phyloP scores from a whole-genome alignment of 2,113 vertebrate genomes.

The Nothobranchius kuhntae region DNA sequence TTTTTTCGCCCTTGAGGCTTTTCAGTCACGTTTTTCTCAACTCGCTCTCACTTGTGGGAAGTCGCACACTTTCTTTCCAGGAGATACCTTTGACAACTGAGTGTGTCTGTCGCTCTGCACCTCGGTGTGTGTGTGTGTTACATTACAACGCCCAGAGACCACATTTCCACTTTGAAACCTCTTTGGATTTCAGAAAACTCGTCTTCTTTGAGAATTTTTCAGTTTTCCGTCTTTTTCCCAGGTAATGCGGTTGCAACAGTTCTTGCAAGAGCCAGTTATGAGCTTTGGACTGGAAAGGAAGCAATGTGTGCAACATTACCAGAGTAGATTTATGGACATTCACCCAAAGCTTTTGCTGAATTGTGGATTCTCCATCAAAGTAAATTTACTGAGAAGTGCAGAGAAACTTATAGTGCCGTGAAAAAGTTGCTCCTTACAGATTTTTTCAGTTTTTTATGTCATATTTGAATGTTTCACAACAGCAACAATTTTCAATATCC shows the following conservation, averaged over 20 bases:
- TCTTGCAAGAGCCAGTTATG: constrained; percentile 31
- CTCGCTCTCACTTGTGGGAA: constrained; percentile 23
- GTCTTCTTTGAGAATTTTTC: background rate
- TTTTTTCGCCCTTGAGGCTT: constrained; percentile 33
- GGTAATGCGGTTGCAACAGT: constrained; percentile 19
- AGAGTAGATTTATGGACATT: constrained; percentile 25
- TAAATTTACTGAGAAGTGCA: background rate
- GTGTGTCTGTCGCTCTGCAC: constrained; percentile 15
- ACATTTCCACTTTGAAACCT: constrained; percentile 27
- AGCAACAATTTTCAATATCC: no score
- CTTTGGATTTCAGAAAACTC: constrained; percentile 9
- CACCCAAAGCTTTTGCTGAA: constrained; percentile 16
- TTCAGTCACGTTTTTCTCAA: constrained; percentile 15
- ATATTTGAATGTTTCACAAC: background rate
- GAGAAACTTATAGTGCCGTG: no score
- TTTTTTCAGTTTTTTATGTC: no score
- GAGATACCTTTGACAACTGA: constrained; percentile 36
- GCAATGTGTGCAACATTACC: constrained; percentile 22
- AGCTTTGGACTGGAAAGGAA: constrained; percentile 35
- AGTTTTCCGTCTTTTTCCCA: constrained; percentile 9
- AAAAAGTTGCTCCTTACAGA: no score
- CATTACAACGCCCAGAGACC: constrained; percentile 22
- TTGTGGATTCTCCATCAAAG: constrained; percentile 16
- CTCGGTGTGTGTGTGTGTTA: constrained; percentile 29
- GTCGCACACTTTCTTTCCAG: constrained; percentile 22